Percentiles rank a stretch among this genome's conserved stretches.
Evolutionary conservation across 2,797 vertebrate species (phyloP).

Genomic region (Phalanger gymnotis): DNA sequence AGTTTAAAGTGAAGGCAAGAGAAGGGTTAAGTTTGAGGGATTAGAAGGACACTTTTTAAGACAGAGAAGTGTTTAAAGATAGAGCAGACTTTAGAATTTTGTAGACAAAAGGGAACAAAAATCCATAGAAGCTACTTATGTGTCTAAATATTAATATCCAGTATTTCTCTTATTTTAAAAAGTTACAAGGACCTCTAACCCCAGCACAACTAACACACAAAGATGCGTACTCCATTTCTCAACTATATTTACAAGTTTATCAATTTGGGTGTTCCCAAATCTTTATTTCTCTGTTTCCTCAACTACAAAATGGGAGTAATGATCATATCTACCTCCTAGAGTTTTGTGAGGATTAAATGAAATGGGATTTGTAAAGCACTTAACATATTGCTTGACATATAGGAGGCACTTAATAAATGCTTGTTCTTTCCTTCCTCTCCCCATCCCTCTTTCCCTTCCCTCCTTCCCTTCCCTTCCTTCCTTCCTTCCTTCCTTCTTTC

Average conservation of each 20-base stretch:
- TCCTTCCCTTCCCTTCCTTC: neutral
- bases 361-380: neutral
- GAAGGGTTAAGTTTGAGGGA: neutral
- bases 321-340: too few relatives aligned
- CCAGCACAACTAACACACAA: neutral
- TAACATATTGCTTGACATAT: neutral
- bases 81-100: neutral
- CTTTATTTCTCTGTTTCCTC: neutral
- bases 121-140: neutral
- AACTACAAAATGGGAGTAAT: too few relatives aligned
- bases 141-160: neutral
- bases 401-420: neutral
- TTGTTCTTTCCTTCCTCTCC: neutral
- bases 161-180: neutral
- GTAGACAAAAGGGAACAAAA: neutral
- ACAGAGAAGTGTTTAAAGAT: neutral
- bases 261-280: neutral
- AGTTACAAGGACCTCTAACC: too few relatives aligned
- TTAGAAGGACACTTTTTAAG: neutral
- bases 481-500: neutral
- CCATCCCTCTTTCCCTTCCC: neutral
- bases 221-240: neutral
- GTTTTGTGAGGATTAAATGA: too few relatives aligned
- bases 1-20: neutral
- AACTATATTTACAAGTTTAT: neutral